Base-by-base conservation (phyloP, 92 coral and sea anemone species). In the Porites lobata region DNA sequence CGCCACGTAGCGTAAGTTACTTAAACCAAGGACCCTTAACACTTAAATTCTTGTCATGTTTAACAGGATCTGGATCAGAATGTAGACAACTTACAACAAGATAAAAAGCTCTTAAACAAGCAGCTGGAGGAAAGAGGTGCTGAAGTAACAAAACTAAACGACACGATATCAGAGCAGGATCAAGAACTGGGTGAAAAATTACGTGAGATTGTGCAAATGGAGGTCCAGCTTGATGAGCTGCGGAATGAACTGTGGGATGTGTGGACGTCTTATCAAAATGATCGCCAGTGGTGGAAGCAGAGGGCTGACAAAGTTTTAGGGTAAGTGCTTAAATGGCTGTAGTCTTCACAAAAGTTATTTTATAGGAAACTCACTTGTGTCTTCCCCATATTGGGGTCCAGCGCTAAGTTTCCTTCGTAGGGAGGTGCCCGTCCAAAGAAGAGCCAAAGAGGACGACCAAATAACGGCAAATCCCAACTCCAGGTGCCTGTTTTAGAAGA, bases 231-330 rank as follows among this genome's bases (percentile, higher is more conserved):
- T 13, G 96, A 91, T 69, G 92, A 93, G 0, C 81, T 88, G 21
- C 80, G 67, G 20, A 69, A 72, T 8, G 90, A 93, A 80, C 79
- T 91, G 57, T 86, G 91, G 59, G 91, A 95, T 6, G 58, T 93
- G 22, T 95, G 88, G 93, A 85, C 75, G 9, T 82, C 92, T 0
- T 93, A 95, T 32, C 87, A 89, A 59, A 93, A 91, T 75, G 98
- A 92, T 73, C 93, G 87, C 38, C 93, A 92, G 56, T 92, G 84
- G 78, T 96, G 99, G 98, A 94, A 90, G 75, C 88, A 91, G 51
- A 93, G 89, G 86, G 98, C 93, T 72, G 94, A 86, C 58, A 87
- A 89, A 57, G 86, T 89, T 13, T 74, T 91, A 8, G 92, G 90
- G 85, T 80, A 47, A 32, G 50, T 10, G 53, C 20, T 54, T 15